Percentiles rank a stretch among this genome's conserved stretches.
Evolutionary conservation across 2,888 invertebrate genomes (phyloP).

Genomic region (Ctenicera cuprea): DNA sequence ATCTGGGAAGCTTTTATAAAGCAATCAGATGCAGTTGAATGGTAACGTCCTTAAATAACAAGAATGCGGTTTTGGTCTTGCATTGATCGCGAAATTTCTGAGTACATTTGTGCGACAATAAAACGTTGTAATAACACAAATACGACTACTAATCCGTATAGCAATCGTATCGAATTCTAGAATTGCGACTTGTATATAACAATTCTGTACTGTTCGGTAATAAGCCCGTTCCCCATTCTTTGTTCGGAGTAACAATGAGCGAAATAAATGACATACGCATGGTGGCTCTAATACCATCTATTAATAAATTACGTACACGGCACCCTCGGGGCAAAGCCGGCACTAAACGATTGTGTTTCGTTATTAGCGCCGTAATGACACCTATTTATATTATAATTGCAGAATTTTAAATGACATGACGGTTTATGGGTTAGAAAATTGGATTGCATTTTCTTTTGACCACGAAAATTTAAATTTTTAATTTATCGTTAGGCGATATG

Average conservation of each 20-base stretch:
- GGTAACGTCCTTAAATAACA: no score
- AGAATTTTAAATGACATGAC: conserved; percentile 70
- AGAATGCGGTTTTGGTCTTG: not conserved
- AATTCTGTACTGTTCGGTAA: conserved; percentile 46
- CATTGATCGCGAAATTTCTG: not conserved
- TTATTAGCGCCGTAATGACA: conserved; percentile 73
- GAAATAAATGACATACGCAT: conserved; percentile 70
- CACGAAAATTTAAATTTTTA: conserved; percentile 54
- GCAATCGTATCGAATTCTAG: conserved; percentile 52
- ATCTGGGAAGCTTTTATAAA: no score
- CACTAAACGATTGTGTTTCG: conserved; percentile 72
- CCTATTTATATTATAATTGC: conserved; percentile 74
- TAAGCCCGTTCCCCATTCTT: conserved; percentile 62
- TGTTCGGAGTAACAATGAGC: conserved; percentile 65
- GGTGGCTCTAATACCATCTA: conserved; percentile 70
- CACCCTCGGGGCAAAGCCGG: conserved; percentile 67
- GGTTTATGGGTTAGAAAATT: conserved; percentile 71
- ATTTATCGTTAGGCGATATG: conserved; percentile 45
- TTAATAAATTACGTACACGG: conserved; percentile 73
- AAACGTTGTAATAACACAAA: not conserved
- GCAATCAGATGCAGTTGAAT: no score
- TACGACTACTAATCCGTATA: conserved; percentile 40
- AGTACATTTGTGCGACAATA: not conserved
- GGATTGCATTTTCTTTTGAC: conserved; percentile 54
- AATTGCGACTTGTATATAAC: conserved; percentile 50